Percentiles rank a stretch among this genome's conserved stretches.
phyloP scores from a whole-genome alignment of 2,888 invertebrate genomes.

The Leucoma salicis region DNA sequence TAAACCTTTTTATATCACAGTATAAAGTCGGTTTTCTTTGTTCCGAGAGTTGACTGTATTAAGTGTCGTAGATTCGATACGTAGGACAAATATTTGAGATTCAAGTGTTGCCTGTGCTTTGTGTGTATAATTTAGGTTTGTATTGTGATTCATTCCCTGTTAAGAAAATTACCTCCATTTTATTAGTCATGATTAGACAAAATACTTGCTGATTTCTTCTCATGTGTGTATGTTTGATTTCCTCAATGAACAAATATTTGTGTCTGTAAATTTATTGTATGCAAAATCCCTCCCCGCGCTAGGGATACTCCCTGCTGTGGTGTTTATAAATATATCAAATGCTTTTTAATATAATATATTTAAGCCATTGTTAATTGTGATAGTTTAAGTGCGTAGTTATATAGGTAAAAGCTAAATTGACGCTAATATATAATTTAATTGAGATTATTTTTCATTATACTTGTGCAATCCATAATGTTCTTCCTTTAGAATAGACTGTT shows the following conservation, averaged over 20 bases:
- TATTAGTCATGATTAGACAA: too few species aligned
- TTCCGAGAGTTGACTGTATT: too few species aligned
- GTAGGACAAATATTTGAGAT: too few species aligned
- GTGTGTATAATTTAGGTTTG: too few species aligned
- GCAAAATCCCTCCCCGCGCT: not conserved
- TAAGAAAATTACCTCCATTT: too few species aligned
- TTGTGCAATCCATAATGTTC: constrained; percentile 17
- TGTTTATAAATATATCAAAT: not conserved
- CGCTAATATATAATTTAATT: constrained; percentile 20
- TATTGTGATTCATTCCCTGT: too few species aligned
- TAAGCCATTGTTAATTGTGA: constrained; percentile 43
- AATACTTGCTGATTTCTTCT: too few species aligned
- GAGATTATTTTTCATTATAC: constrained; percentile 25
- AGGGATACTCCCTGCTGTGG: too few species aligned
- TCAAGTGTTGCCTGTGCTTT: too few species aligned
- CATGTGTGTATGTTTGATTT: too few species aligned
- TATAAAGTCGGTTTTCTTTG: not conserved
- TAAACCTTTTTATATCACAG: not conserved
- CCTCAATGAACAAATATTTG: not conserved
- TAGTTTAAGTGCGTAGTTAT: constrained; percentile 23
- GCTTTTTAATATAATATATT: constrained; percentile 2
- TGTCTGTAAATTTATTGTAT: not conserved
- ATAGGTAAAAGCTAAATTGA: constrained; percentile 22
- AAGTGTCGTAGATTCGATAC: not conserved
- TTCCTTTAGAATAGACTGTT: constrained; percentile 22